These are phyloP conservation scores for Syrista parreyssii DNA, from an alignment of 2,888 invertebrate species.

Conservation along the genomic window DNA sequence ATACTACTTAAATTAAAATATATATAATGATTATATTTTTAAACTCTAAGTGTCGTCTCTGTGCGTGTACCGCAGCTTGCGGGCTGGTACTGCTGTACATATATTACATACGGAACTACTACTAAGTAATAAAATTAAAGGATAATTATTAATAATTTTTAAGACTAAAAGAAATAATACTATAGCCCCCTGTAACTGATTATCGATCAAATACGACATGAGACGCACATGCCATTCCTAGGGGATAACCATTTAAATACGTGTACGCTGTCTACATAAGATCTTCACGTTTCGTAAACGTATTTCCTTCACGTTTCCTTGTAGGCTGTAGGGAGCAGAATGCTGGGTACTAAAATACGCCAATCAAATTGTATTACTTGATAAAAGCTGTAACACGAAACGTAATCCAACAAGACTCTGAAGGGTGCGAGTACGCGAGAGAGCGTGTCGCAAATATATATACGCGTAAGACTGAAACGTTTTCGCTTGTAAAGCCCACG, in stretches of 20 bases:
- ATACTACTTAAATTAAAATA: slow-evolving; percentile 52
- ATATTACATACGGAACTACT: slow-evolving; percentile 57
- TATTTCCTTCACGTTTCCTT: not conserved
- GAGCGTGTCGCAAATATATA: not conserved
- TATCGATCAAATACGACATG: slow-evolving; percentile 30
- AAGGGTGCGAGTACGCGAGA: not conserved
- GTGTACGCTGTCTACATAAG: slow-evolving; percentile 49
- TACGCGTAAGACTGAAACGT: not conserved
- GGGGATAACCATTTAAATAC: slow-evolving; percentile 40
- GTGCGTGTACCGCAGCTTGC: slow-evolving; percentile 55
- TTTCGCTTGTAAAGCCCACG: not conserved
- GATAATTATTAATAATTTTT: slow-evolving; percentile 36
- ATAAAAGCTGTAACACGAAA: slow-evolving; percentile 36
- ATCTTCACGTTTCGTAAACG: slow-evolving; percentile 45
- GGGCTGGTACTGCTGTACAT: slow-evolving; percentile 61
- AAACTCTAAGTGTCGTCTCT: slow-evolving; percentile 66
- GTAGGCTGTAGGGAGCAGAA: not conserved
- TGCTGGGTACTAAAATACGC: not conserved
- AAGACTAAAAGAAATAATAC: slow-evolving; percentile 29
- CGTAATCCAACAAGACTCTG: slow-evolving; percentile 13
- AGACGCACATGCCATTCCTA: slow-evolving; percentile 49
- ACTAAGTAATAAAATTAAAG: slow-evolving; percentile 44
- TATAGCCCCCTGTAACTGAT: slow-evolving; percentile 38
- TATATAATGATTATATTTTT: slow-evolving; percentile 66
- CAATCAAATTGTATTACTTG: slow-evolving; percentile 41